Conservation (phyloP, 2,888 invertebrate species). For the Rhingia rostrata region DNA sequence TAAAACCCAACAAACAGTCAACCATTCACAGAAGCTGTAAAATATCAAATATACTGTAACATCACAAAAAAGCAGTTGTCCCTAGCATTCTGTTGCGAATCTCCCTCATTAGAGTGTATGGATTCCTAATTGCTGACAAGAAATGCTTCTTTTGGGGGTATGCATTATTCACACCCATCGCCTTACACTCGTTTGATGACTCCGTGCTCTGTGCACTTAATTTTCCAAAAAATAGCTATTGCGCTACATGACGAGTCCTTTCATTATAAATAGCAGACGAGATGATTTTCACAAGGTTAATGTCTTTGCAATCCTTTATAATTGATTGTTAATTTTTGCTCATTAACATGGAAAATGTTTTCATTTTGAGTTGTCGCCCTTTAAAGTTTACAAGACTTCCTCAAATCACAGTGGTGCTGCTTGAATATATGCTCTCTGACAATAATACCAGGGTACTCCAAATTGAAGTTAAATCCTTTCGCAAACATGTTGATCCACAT, state of each 20-base stretch:
- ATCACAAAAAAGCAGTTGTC: background rate
- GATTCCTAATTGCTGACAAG: slow-evolving; percentile 39
- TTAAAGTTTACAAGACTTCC: background rate
- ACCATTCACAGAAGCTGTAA: background rate
- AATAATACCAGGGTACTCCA: slow-evolving; percentile 44
- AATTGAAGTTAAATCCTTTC: slow-evolving; percentile 69
- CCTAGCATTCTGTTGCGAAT: slow-evolving; percentile 3
- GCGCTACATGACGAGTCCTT: background rate
- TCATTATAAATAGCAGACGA: background rate
- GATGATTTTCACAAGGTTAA: slow-evolving; percentile 7
- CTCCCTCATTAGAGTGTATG: slow-evolving; percentile 26
- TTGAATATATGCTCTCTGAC: slow-evolving; percentile 21
- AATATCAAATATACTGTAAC: background rate
- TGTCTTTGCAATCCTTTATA: slow-evolving; percentile 23
- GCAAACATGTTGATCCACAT: slow-evolving; percentile 71
- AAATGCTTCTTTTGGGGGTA: background rate
- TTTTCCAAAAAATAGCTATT: background rate
- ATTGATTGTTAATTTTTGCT: slow-evolving; percentile 46
- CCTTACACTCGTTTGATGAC: background rate
- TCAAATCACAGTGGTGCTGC: too few species aligned
- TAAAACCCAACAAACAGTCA: too few species aligned
- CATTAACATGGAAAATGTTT: slow-evolving; percentile 51
- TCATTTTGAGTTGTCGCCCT: background rate
- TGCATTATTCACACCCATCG: background rate
- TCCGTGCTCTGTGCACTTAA: background rate